Percentiles rank a stretch among this genome's conserved stretches.
phyloP scores from a whole-genome alignment of 2,797 vertebrate species.

The Florisuga fusca region DNA sequence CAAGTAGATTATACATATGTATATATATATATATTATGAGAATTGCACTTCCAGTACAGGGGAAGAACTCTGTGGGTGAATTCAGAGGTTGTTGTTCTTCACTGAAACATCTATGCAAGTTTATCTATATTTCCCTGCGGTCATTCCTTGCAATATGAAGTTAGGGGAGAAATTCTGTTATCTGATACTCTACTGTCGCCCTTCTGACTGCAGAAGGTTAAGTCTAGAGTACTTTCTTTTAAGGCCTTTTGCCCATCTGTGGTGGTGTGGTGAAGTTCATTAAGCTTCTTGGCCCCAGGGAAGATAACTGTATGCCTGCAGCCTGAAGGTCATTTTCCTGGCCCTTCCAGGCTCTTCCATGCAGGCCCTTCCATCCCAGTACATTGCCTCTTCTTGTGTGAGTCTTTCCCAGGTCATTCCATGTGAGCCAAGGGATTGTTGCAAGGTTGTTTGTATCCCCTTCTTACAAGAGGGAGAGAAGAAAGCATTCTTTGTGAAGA shows the following conservation, averaged over 20 bases:
- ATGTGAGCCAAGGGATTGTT: neutral
- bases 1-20: neutral
- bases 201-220: neutral
- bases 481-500: neutral
- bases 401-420: neutral
- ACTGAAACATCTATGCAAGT: neutral
- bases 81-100: neutral
- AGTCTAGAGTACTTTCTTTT: neutral
- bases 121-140: neutral
- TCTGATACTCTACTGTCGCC: neutral
- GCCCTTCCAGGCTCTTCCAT: too few species aligned
- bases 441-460: fast-evolving
- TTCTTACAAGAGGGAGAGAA: neutral
- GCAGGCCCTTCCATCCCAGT: too few species aligned
- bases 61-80: neutral
- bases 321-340: neutral
- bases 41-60: neutral
- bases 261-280: neutral
- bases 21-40: too few species aligned
- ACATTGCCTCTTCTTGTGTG: neutral
- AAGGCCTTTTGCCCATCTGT: neutral
- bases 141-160: neutral
- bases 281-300: neutral
- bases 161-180: neutral
- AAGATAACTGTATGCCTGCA: neutral